Percentiles rank a stretch among this genome's conserved stretches.
Conservation (phyloP, 2,113 vertebrate genomes). For the Maccullochella peelii region DNA sequence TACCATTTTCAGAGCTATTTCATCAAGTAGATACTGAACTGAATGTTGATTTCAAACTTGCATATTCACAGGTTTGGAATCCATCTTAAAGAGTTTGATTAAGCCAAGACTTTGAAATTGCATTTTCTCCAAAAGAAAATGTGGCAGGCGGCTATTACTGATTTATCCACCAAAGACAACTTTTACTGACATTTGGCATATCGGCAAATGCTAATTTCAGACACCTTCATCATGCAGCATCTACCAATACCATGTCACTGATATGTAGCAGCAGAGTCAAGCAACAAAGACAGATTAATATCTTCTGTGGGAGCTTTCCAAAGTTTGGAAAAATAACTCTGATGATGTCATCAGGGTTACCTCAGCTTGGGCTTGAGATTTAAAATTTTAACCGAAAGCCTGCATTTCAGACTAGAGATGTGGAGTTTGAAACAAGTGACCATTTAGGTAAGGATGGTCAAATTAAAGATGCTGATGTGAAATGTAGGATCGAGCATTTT, state of each 20-base stretch:
- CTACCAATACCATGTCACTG: neutral
- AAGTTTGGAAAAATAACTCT: neutral
- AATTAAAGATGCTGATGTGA: neutral
- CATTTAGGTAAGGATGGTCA: neutral
- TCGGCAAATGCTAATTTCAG: constrained; percentile 9
- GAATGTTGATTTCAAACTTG: neutral
- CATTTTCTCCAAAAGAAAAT: neutral
- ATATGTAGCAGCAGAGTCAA: neutral
- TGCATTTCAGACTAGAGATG: neutral
- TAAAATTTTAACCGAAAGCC: neutral
- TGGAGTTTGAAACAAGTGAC: neutral
- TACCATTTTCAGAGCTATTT: neutral
- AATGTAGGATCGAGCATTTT: neutral
- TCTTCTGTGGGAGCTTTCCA: neutral
- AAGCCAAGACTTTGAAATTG: neutral
- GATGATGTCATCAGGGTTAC: neutral
- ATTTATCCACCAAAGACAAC: neutral
- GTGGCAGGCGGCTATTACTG: neutral
- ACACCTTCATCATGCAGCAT: constrained; percentile 9
- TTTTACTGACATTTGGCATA: neutral
- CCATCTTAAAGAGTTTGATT: neutral
- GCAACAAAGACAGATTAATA: neutral
- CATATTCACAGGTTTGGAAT: neutral
- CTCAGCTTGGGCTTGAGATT: neutral
- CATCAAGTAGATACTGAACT: neutral